Base-by-base conservation (phyloP, 2,797 vertebrate species). In the Gila robusta region DNA sequence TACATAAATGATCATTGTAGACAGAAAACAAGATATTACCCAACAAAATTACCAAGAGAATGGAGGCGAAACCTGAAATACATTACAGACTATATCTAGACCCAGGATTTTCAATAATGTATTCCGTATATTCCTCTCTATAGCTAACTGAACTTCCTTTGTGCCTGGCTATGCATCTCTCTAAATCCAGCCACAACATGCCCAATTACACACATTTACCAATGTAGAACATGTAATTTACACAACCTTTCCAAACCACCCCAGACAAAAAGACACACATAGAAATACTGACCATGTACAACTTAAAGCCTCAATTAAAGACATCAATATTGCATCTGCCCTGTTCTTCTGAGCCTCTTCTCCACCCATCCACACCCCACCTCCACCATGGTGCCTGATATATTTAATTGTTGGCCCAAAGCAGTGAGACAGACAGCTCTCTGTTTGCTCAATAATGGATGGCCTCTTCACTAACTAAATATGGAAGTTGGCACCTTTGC, bases 321-420 rank as follows among this genome's bases (percentile, higher is more conserved):
- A 86, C 92, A 95, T 96, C 91, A 94, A 95, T 96, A 94, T 95
- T 96, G 95, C 90, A 96, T 95, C 90, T 71, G 87, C 89, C 91
- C 86, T 90, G 91, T 92, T 93, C 92, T 91, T 91, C 91, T 93
- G 93, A 93, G 91, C 87, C 86, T 87, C 2, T 35, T 77, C 52
- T 56, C 82, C 66, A 87, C 88, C 80, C 56, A 87, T 90, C 81
- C 81, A 77, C 91, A 89, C 91, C 91, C 91, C 84, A 72, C 73
- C 70, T 44, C 39, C 85, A 78, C 17, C 80, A 52, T 72, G 86
- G 66, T 90, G 89, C 87, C 88, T 94, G 92, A 93, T 94, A 92
- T 93, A 92, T 94, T 95, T 96, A 95, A 95, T 95, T 95, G 94
- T 93, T 96, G 94, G 95, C 94, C 94, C 92, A 94, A 94, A 96